These are phyloP conservation scores for Sciurus vulgaris DNA, from an alignment of 2,797 vertebrate species.

Conservation along the genomic window DNA sequence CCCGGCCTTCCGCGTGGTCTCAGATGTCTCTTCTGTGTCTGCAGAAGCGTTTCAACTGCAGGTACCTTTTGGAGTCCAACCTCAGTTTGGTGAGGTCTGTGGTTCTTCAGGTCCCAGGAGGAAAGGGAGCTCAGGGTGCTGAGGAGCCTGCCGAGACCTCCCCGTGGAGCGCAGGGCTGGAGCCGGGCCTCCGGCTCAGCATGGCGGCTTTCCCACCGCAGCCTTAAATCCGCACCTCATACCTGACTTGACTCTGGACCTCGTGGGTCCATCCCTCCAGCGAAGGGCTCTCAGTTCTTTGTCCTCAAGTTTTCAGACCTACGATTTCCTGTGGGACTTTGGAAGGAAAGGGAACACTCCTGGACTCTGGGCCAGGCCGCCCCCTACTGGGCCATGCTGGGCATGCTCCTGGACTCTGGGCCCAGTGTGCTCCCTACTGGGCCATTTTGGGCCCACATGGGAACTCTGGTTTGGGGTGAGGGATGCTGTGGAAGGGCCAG, in stretches of 20 bases:
- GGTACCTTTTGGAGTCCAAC: neutral
- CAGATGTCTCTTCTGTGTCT: neutral
- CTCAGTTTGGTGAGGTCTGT: neutral
- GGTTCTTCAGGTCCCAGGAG: neutral
- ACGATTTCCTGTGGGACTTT: neutral
- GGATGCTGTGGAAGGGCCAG: neutral
- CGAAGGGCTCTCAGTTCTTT: neutral
- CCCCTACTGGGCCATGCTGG: neutral
- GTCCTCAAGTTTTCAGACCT: neutral
- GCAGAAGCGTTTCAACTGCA: neutral
- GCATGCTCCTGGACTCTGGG: neutral
- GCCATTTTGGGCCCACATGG: rapidly evolving
- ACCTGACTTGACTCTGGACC: neutral
- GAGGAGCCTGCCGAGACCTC: neutral
- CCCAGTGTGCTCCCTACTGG: slow-evolving; percentile 8
- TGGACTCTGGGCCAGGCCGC: neutral
- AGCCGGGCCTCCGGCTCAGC: rapidly evolving
- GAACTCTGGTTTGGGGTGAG: neutral
- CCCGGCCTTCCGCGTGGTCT: neutral
- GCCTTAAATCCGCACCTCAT: neutral
- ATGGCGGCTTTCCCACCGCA: neutral
- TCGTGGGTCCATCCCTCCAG: neutral
- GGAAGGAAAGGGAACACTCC: neutral
- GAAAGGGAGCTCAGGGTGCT: neutral
- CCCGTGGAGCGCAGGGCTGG: neutral